Percentiles rank a stretch among this genome's conserved stretches.
These are phyloP conservation scores for Sitodiplosis mosellana DNA, from an alignment of 1,140 invertebrate species.

Conservation along the genomic window DNA sequence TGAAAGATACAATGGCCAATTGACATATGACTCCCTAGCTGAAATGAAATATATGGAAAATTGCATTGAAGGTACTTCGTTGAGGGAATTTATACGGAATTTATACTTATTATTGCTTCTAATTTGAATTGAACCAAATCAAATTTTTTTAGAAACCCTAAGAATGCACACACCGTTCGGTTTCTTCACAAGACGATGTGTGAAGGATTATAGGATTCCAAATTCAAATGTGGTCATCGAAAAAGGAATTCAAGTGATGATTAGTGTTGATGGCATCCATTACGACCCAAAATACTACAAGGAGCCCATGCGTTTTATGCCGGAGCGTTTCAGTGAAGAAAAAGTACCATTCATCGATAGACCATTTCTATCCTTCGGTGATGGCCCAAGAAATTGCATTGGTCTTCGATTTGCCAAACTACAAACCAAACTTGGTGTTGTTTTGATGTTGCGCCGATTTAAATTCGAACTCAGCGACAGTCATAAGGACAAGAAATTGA, in stretches of 20 bases:
- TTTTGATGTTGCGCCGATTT: neutral
- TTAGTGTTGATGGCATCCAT: constrained; percentile 32
- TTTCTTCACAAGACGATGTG: neutral
- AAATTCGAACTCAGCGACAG: neutral
- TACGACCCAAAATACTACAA: constrained; percentile 24
- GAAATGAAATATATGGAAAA: constrained; percentile 34
- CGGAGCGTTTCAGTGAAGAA: neutral
- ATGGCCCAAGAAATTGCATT: constrained; percentile 39
- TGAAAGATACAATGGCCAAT: constrained; percentile 24
- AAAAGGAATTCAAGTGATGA: constrained; percentile 19
- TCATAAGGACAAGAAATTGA: neutral
- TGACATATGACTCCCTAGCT: constrained; percentile 35
- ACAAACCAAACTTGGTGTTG: neutral
- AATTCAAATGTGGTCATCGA: constrained; percentile 20
- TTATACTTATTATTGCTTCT: too few relatives aligned
- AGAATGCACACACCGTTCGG: neutral
- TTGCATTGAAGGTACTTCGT: constrained; percentile 21
- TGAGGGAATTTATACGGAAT: neutral
- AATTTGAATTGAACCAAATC: too few relatives aligned
- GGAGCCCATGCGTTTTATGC: neutral
- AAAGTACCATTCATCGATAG: neutral
- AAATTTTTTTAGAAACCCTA: constrained; percentile 5
- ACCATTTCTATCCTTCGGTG: constrained; percentile 46
- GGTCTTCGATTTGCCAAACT: neutral
- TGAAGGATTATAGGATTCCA: constrained; percentile 18